Conservation (phyloP, 2,113 vertebrate species). For the Bagarius yarrelli region DNA sequence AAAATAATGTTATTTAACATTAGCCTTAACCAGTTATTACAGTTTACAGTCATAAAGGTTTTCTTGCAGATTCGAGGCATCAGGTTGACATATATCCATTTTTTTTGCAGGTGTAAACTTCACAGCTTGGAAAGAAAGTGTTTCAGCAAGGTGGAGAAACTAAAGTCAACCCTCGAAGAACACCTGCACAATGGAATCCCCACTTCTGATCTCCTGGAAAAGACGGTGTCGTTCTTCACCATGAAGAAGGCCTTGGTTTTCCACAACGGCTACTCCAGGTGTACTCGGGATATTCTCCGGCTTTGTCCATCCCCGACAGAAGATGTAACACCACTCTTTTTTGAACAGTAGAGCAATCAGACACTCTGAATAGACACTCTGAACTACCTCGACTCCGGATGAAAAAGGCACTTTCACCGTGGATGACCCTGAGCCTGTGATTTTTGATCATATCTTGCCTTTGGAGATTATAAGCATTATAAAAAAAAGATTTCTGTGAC, state of each 20-base stretch:
- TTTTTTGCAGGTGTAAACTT: slow-evolving; percentile 67
- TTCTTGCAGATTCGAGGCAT: neutral
- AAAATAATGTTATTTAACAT: neutral
- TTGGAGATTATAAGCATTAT: neutral
- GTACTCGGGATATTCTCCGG: slow-evolving; percentile 67
- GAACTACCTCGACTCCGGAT: slow-evolving; percentile 36
- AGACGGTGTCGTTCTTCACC: slow-evolving; percentile 70
- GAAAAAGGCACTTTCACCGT: slow-evolving; percentile 35
- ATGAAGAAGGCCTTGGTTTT: slow-evolving; percentile 65
- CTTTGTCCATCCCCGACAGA: slow-evolving; percentile 65
- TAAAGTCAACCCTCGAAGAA: slow-evolving; percentile 66
- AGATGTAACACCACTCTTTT: slow-evolving; percentile 62
- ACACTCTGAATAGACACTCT: slow-evolving; percentile 21
- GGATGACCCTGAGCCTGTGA: slow-evolving; percentile 3
- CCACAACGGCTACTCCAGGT: slow-evolving; percentile 70
- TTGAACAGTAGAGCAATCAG: slow-evolving; percentile 34
- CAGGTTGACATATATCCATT: slow-evolving; percentile 17
- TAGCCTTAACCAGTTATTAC: neutral
- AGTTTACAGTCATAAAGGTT: neutral
- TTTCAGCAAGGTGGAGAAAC: slow-evolving; percentile 65
- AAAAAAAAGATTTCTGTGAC: neutral
- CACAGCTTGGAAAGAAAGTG: slow-evolving; percentile 70
- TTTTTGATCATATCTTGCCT: neutral
- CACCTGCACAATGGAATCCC: slow-evolving; percentile 66
- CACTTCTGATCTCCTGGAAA: slow-evolving; percentile 70